Base-by-base conservation (phyloP, 2,113 vertebrate genomes). In the Empidonax alnorum region DNA sequence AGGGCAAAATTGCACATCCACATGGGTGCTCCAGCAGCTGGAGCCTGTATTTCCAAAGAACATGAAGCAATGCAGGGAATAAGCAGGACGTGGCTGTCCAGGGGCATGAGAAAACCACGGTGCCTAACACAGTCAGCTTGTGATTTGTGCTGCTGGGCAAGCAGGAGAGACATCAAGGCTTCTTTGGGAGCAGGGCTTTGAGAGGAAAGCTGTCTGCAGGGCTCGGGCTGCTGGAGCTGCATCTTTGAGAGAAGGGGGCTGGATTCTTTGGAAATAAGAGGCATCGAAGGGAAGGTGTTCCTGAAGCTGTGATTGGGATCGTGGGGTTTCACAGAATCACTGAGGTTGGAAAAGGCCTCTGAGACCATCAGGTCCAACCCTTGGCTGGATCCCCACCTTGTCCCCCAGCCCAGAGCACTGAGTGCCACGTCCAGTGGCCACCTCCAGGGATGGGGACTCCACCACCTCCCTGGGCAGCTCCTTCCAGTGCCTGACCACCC, bases 301-400 rank as follows among this genome's bases (percentile, higher is more conserved):
- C 3, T 28, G 50, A 21, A 56, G 68, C 49, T n/a, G 52, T 0
- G 0, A 33, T 65, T 0, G 2, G 12, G 44, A 39, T 69, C 39
- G 0, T 0, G 3, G 37, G 16, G 27, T 44, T 46, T 66, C 44
- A 53, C 14, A 14, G 31, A 58, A 22, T 58, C 61, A 62, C 17
- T 19, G 17, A 39, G 59, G 25, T 27, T 62, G 37, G 37, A 62
- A 62, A 28, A 62, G 37, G 18, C 61, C 27, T 21, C 61, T 27
- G 7, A 27, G 35, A 8, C 23, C 35, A 12, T 27, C 9, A 24
- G 41, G 61, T 25, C 37, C 61, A 20, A 10, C 10, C 25, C 17
- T 11, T 41, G 37, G 4, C 37, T 11, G 12, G 12, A 41, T 41
- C 17, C 61, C 37, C 61, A 41, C 12, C 18, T 63, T 41, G 11